A percentile compares a stretch with the other conserved stretches of the same genome.
Evolutionary conservation across 2,797 vertebrate species (phyloP).

Genomic region (Limnodromus scolopaceus): DNA sequence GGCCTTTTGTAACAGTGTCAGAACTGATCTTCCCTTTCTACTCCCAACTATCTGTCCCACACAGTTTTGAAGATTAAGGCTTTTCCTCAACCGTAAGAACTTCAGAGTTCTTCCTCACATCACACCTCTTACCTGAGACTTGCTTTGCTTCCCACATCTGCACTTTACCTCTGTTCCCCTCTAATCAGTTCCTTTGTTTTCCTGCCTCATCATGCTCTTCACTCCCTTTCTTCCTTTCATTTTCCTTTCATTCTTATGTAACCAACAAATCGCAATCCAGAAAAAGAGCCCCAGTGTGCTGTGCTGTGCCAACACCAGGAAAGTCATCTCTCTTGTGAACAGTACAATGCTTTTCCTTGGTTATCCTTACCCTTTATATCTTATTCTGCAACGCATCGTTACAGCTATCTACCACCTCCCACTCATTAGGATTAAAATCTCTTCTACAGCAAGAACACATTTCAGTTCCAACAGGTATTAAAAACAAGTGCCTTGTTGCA

Average conservation of each 20-base stretch:
- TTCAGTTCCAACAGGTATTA: background rate
- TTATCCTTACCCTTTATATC: background rate
- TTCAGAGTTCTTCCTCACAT: background rate
- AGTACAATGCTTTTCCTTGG: background rate
- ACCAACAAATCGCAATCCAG: background rate
- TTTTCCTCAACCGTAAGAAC: background rate
- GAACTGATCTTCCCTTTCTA: background rate
- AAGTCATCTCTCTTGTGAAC: background rate
- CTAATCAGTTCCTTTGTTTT: background rate
- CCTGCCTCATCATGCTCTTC: accelerated
- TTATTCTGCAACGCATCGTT: background rate
- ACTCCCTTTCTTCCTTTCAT: background rate
- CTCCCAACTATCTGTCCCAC: background rate
- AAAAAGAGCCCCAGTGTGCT: background rate
- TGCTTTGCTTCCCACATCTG: background rate
- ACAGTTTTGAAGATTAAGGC: background rate
- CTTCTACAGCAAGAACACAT: background rate
- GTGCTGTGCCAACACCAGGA: background rate
- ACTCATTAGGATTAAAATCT: background rate
- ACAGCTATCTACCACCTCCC: background rate
- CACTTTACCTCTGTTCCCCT: background rate
- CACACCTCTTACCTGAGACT: background rate
- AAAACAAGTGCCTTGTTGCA: background rate
- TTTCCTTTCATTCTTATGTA: background rate
- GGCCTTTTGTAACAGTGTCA: background rate